phyloP scores from a whole-genome alignment of 2,888 invertebrate species.

The Pogonocherus hispidulus region DNA sequence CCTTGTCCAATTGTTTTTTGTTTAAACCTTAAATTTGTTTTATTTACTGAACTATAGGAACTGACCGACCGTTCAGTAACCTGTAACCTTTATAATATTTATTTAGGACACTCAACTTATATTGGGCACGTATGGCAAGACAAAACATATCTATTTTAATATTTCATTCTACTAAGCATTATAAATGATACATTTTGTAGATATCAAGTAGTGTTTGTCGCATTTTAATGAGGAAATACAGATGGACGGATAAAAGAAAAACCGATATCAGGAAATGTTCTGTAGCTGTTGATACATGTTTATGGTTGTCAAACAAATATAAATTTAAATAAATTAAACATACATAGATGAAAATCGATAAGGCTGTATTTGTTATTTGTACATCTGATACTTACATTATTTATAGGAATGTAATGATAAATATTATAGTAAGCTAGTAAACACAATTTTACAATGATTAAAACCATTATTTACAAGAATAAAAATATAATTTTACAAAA shows the following conservation, averaged over 20 bases:
- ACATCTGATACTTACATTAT: no score
- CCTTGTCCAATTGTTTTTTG: no score
- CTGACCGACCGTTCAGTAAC: conserved; percentile 17
- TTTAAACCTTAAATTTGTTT: neutral
- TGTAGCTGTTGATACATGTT: neutral
- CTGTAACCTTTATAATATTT: neutral
- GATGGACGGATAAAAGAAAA: neutral
- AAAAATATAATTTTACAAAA: no score
- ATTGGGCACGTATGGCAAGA: neutral
- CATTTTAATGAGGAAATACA: neutral
- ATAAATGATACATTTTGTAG: no score
- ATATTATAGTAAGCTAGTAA: no score
- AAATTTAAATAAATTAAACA: neutral
- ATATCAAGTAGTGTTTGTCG: neutral
- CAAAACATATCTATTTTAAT: neutral
- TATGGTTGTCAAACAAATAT: neutral
- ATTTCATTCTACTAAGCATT: neutral
- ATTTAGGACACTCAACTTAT: neutral
- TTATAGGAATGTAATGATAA: no score
- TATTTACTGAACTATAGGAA: neutral
- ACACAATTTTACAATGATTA: no score
- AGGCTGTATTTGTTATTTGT: no score
- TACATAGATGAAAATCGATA: no score
- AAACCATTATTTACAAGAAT: no score
- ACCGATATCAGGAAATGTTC: neutral